A percentile compares a stretch with the other conserved stretches of the same genome.
Conservation (phyloP, 2,113 vertebrate genomes). For the Phrynosoma platyrhinos region DNA sequence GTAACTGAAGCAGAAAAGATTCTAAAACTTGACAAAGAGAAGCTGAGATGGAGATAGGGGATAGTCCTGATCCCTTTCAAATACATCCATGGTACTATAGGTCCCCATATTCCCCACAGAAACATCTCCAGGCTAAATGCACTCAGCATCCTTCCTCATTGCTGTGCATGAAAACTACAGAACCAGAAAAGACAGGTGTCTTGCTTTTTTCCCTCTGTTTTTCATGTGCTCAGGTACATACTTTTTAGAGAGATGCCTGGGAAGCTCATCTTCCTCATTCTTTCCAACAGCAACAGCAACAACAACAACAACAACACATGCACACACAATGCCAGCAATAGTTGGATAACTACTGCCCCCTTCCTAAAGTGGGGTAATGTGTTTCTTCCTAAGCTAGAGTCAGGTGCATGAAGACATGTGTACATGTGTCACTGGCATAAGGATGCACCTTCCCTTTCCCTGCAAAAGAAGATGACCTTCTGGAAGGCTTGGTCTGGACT, state of each 20-base stretch:
- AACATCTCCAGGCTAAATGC: constrained; percentile 24
- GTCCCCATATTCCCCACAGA: constrained; percentile 5
- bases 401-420: neutral
- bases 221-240: constrained; percentile 15
- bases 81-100: constrained; percentile 22
- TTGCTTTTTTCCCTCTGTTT: neutral
- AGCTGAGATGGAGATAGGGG: neutral
- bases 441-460: constrained; percentile 2
- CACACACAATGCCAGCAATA: constrained; percentile 25
- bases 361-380: constrained; percentile 12
- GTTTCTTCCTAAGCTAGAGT: constrained; percentile 14
- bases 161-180: neutral
- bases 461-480: neutral
- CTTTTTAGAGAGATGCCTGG: neutral
- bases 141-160: neutral
- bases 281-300: constrained; percentile 19
- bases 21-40: neutral
- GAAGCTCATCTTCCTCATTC: constrained; percentile 1
- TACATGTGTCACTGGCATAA: accelerated
- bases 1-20: neutral
- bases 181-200: neutral
- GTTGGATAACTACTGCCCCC: neutral
- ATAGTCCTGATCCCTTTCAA: neutral
- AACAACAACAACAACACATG: no score
- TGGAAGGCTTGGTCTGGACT: neutral